Percentiles rank a stretch among this genome's conserved stretches.
phyloP scores from a whole-genome alignment of 2,888 invertebrate genomes.

The Schrankia costaestrigalis region DNA sequence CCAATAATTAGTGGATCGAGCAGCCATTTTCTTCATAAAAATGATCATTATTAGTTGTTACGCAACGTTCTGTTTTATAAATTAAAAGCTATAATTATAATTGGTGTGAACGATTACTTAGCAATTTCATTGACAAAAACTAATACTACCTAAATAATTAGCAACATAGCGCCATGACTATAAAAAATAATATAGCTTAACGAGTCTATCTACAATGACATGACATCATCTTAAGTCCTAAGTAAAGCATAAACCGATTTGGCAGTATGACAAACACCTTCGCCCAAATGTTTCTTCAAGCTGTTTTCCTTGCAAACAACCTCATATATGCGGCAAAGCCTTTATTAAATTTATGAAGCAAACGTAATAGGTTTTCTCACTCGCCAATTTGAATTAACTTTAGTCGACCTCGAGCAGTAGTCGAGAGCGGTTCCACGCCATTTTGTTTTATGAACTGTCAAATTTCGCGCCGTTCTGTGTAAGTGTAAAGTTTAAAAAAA shows the following conservation, averaged over 20 bases:
- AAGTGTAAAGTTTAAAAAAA: conserved; percentile 30
- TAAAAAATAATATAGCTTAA: conserved; percentile 20
- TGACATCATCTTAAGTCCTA: conserved; percentile 29
- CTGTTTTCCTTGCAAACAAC: conserved; percentile 71
- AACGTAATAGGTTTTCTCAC: conserved; percentile 56
- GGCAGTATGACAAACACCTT: conserved; percentile 42
- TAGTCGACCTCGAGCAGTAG: conserved; percentile 73
- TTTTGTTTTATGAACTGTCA: conserved; percentile 48
- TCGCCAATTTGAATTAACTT: conserved; percentile 51
- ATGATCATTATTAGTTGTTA: no score
- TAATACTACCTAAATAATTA: conserved; percentile 15
- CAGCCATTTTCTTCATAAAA: no score
- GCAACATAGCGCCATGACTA: conserved; percentile 22
- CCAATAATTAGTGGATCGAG: no score
- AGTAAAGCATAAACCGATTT: conserved; percentile 29
- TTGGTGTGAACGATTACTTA: conserved; percentile 12
- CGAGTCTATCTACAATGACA: conserved; percentile 15
- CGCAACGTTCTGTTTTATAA: not conserved
- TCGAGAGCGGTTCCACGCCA: conserved; percentile 58
- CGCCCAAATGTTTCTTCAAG: conserved; percentile 45
- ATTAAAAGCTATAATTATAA: no score
- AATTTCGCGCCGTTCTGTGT: conserved; percentile 59
- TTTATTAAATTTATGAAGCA: conserved; percentile 54
- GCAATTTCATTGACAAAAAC: no score
- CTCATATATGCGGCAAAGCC: conserved; percentile 60